Base-by-base conservation (phyloP, 1,140 invertebrate species). In the Holcopasites calliopsidis region DNA sequence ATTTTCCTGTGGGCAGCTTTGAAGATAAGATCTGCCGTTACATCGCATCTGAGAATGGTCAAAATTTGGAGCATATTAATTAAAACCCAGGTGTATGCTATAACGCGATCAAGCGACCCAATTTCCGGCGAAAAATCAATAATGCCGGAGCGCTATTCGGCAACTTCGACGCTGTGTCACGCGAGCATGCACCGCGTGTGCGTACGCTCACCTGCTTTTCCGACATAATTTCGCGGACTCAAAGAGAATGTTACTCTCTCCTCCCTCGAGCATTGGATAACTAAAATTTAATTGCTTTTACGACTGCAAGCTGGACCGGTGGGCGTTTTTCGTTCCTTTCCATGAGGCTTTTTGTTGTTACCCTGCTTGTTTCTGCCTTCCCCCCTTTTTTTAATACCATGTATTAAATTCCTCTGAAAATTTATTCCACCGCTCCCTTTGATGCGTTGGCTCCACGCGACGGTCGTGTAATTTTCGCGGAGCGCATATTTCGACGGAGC, bases 341-440 rank as follows among this genome's bases (percentile, higher is more conserved):
- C 47, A 21, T 21, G 55, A 11, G 7, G 31, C 21, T 58, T 35
- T 7, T 35, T 21, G 6, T 10, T 55, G 18, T 55, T 31, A 3
- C 7, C 31, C 16, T 18, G 3, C 6, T 38, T 18, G 16, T 7
- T 5, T n/a, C n/a, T n/a, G 5, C 10, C 26, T n/a, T 26, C 31
- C 3, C 10, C 35, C 23, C 21, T 26, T 54, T 38, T 68, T 54
- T 55, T 69, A 42, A 57, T 42, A 8, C 28, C 7, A 38, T 40
- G 62, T 55, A 74, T 74, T 42, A 74, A 74, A 74, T 74, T 74
- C 71, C 71, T 66, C 50, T 74, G 71, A 21, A 74, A 74, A 74
- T 74, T 74, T 74, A 74, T 74, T 57, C 62, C 71, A 28, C 8
- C 50, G 50, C 61, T 74, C 13, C 50, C 71, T 74, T 74, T 74